A percentile compares a stretch with the other conserved stretches of the same genome.
phyloP scores from a whole-genome alignment of 92 coral and sea anemone genomes.

The Pocillopora grandis region DNA sequence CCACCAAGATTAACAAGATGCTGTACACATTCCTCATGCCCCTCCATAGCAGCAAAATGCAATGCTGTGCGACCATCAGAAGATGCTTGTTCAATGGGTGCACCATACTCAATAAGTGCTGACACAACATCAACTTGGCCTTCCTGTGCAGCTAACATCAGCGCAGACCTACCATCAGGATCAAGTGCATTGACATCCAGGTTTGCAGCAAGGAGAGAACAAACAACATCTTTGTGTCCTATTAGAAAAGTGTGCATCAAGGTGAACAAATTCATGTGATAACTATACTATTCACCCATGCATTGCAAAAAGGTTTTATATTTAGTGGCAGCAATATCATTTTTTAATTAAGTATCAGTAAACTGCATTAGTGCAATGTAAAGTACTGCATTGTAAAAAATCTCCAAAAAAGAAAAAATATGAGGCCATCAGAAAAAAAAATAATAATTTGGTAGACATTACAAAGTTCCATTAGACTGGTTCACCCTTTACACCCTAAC shows the following conservation, averaged over 20 bases:
- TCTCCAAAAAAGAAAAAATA: no score
- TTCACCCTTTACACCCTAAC: no score
- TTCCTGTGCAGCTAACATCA: slow-evolving; percentile 95
- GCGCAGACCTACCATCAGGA: slow-evolving; percentile 72
- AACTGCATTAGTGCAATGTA: no score
- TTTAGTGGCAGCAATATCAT: not conserved
- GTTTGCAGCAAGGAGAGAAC: slow-evolving; percentile 67
- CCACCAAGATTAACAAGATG: slow-evolving; percentile 72
- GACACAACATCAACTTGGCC: slow-evolving; percentile 72
- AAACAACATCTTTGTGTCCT: slow-evolving; percentile 79
- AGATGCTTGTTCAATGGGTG: slow-evolving; percentile 76
- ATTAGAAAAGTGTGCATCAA: not conserved
- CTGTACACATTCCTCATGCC: slow-evolving; percentile 82
- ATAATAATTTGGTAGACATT: no score
- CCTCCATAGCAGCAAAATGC: slow-evolving; percentile 86
- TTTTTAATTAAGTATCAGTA: not conserved
- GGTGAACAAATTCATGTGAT: no score
- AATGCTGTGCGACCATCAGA: slow-evolving; percentile 86
- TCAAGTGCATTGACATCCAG: slow-evolving; percentile 72
- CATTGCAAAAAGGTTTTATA: not conserved
- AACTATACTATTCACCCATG: no score
- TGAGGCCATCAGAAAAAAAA: no score
- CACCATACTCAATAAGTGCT: slow-evolving; percentile 75
- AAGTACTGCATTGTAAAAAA: no score
- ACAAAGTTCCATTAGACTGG: no score